Evolutionary conservation across 2,797 vertebrate species (phyloP).

Genomic region (Vipera latastei): DNA sequence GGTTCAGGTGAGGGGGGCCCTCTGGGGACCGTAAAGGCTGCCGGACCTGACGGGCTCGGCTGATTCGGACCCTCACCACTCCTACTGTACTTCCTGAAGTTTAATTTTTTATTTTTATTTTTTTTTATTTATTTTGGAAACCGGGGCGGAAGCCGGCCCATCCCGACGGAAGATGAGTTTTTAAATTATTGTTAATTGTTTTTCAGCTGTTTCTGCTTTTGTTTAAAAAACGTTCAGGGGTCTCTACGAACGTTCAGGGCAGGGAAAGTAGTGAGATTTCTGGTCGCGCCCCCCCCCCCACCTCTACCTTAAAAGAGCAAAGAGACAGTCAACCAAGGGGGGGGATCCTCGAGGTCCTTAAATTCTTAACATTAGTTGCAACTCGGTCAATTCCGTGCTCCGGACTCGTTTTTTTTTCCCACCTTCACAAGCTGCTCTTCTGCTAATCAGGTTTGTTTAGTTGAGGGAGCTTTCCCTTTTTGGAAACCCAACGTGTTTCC

Average conservation of each 20-base stretch:
- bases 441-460: not conserved
- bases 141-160: not conserved
- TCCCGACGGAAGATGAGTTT: not conserved
- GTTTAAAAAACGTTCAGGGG: not conserved
- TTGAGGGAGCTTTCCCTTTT: not conserved
- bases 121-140: not conserved
- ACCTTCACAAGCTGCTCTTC: constrained; percentile 4
- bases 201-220: not conserved
- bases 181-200: constrained; percentile 9
- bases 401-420: not conserved
- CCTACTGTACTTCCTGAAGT: not conserved
- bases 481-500: not conserved
- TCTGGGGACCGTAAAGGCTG: not conserved
- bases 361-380: constrained; percentile 18
- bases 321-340: not conserved
- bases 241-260: not conserved
- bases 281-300: not conserved
- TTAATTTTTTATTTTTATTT: not conserved
- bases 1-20: not conserved
- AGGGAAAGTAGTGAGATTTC: not conserved
- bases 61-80: not conserved
- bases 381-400: not conserved
- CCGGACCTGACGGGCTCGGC: accelerated
- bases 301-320: not conserved
- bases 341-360: not conserved